Conservation (phyloP, 2,113 vertebrate species). For the Leptodactylus fuscus region DNA sequence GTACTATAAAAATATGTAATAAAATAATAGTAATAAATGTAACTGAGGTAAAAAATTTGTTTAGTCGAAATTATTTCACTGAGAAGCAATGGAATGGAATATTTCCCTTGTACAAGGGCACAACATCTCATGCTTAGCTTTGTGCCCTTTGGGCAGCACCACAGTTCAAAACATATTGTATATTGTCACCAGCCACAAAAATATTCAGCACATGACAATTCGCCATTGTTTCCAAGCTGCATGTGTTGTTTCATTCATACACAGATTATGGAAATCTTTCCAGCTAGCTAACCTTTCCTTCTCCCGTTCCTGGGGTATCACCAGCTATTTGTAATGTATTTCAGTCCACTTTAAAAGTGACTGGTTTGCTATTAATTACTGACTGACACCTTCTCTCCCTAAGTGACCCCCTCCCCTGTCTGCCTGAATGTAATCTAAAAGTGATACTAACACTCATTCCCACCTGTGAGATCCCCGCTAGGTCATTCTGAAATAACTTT, state of each 20-base stretch:
- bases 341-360: constrained; percentile 45
- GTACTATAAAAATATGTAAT: too few species aligned
- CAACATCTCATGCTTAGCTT: not conserved
- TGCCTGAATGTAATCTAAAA: constrained; percentile 50
- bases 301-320: not conserved
- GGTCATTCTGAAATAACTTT: constrained; percentile 39
- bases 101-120: too few species aligned
- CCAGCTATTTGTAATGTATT: constrained; percentile 41
- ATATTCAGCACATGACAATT: not conserved
- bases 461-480: constrained; percentile 47
- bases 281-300: constrained; percentile 8
- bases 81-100: too few species aligned
- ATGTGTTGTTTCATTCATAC: not conserved
- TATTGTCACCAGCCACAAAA: not conserved
- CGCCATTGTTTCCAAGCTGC: not conserved
- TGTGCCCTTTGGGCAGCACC: not conserved
- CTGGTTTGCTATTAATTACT: constrained; percentile 53
- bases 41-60: too few species aligned
- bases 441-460: constrained; percentile 57
- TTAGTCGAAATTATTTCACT: too few species aligned
- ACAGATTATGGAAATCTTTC: not conserved
- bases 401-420: constrained; percentile 29
- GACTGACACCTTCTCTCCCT: constrained; percentile 46
- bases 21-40: too few species aligned
- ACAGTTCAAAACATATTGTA: not conserved